Evolutionary conservation across 2,113 vertebrate species (phyloP).

Genomic region (Engystomops pustulosus): DNA sequence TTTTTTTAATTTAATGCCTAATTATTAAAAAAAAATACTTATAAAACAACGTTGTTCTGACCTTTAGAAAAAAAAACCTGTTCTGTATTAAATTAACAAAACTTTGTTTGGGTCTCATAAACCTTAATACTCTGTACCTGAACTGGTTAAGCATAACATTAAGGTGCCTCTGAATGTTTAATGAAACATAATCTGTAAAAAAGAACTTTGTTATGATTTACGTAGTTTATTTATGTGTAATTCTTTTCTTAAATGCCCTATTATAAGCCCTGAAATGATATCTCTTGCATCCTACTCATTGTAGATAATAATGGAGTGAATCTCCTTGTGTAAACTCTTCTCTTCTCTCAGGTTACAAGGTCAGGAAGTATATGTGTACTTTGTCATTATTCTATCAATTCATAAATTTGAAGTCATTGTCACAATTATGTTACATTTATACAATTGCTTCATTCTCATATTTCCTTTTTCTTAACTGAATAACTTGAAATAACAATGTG

Average conservation of each 20-base stretch:
- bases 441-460: slow-evolving; percentile 18
- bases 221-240: not conserved
- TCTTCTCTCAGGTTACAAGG: slow-evolving; percentile 37
- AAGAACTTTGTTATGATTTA: not conserved
- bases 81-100: not conserved
- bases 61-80: too few species aligned
- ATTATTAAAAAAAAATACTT: too few species aligned
- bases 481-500: not conserved
- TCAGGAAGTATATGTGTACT: slow-evolving; percentile 22
- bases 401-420: not conserved
- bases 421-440: slow-evolving; percentile 6
- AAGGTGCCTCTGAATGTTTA: too few species aligned
- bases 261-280: not conserved
- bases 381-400: not conserved
- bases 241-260: not conserved
- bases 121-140: too few species aligned
- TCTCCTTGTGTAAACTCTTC: not conserved
- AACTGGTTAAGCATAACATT: not conserved
- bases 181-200: slow-evolving; percentile 6
- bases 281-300: slow-evolving; percentile 12
- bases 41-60: too few species aligned
- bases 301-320: not conserved
- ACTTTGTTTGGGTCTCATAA: not conserved
- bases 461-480: slow-evolving; percentile 4
- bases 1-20: too few species aligned